Evolutionary conservation across 2,888 invertebrate genomes (phyloP).

Genomic region (Thereva unica): DNA sequence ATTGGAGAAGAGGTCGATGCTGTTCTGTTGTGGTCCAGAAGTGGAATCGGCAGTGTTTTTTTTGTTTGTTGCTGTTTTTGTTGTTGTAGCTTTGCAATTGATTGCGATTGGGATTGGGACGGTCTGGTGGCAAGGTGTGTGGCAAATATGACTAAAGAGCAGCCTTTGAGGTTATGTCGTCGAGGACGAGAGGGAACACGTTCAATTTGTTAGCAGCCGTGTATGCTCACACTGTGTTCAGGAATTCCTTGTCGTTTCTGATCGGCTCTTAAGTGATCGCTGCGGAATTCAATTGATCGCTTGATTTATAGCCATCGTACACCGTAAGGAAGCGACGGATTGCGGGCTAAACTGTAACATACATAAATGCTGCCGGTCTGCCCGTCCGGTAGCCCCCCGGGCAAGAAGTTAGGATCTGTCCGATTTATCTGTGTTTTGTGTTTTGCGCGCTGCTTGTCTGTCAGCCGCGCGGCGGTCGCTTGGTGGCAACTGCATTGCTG

Average conservation of each 20-base stretch:
- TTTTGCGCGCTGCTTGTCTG: no score
- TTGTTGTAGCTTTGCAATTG: no score
- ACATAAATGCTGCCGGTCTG: no score
- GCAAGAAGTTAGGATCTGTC: no score
- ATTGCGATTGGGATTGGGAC: background rate
- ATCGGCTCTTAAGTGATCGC: constrained; percentile 48
- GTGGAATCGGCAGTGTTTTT: background rate
- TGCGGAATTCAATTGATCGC: constrained; percentile 57
- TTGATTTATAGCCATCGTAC: constrained; percentile 52
- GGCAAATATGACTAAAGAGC: no score
- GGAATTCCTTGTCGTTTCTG: constrained; percentile 37
- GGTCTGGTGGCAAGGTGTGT: background rate
- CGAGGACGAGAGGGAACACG: constrained; percentile 4
- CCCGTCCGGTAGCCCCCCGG: no score
- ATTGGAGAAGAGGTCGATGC: constrained; percentile 5
- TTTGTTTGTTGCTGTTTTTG: background rate
- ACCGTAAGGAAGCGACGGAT: constrained; percentile 15
- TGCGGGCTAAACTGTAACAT: background rate
- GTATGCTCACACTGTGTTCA: constrained; percentile 41
- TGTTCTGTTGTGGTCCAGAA: background rate
- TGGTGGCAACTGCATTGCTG: no score
- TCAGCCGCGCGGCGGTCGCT: no score
- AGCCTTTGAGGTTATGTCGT: constrained; percentile 21
- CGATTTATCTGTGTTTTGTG: no score
- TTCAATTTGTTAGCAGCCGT: constrained; percentile 40